Evolutionary conservation across 2,113 vertebrate genomes (phyloP), one percentile per base, ranked within the genome.

Genomic region (Ammodytes marinus): DNA sequence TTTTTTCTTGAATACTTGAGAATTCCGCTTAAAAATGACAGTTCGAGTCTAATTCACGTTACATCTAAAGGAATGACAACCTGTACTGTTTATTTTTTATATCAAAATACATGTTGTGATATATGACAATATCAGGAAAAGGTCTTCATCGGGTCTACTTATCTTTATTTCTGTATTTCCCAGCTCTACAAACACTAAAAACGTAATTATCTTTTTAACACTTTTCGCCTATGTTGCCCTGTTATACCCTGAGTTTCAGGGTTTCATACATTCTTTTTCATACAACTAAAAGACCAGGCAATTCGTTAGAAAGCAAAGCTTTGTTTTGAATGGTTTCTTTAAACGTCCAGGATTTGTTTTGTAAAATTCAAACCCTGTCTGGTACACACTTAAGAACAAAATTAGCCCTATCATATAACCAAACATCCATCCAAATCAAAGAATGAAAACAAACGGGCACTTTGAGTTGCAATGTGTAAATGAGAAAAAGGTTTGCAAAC

Each of bases 351-450:
- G 49, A 79, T 77, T 65, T 72, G 12, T 73, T 86, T 53, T 12
- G 39, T 43, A 75, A 84, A 84, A 74, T 42, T 67, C 46, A 80
- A 69, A 82, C 15, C 40, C 42, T 8, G 3, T 49, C 45, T 39
- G 11, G 47, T 49, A 74, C 74, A 81, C 52, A 72, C 50, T 12
- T 72, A 12, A 9, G 0, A 79, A 82, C 53, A 78, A 15, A 66
- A 83, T 61, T 15, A 66, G 42, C 17, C 3, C n/a, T n/a, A 49
- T 57, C 63, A 27, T 27, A 27, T 27, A 27, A 27, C 55, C 8
- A 35, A 61, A 42, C 13, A 45, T 73, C n/a, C 55, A 27, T 79
- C 64, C 35, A 85, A 86, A 79, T 53, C 6, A 77, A 71, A 83
- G 55, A 8, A 27, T 78, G 63, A 77, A 61, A 87, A 69, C 6